A percentile compares a stretch with the other conserved stretches of the same genome.
Evolutionary conservation across 2,113 vertebrate genomes (phyloP).

Genomic region (Pteruthius melanotis): DNA sequence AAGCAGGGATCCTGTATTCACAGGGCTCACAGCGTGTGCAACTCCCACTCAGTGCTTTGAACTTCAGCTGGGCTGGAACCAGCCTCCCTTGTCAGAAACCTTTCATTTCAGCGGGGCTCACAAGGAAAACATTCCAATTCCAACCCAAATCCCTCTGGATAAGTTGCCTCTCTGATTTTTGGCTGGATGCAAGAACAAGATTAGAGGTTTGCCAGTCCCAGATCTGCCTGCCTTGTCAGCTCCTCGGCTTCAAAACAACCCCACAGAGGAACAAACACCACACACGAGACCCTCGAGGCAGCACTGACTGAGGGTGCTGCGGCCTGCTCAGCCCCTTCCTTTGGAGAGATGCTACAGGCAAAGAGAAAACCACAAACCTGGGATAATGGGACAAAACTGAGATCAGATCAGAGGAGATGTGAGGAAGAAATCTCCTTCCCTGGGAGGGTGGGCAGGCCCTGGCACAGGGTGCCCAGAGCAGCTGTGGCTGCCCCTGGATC

Average conservation of each 20-base stretch:
- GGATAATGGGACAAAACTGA: not conserved
- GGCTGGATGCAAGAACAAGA: not conserved
- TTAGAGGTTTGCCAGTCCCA: not conserved
- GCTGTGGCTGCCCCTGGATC: not conserved
- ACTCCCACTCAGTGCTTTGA: not conserved
- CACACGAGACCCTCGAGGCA: not conserved
- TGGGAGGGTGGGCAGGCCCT: not conserved
- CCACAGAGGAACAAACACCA: not conserved
- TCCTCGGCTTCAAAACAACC: not conserved
- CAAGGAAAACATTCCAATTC: not conserved
- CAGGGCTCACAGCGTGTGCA: not conserved
- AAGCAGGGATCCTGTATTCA: not conserved
- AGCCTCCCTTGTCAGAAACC: not conserved
- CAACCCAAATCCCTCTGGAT: not conserved
- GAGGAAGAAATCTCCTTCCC: rapidly evolving
- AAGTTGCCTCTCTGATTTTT: not conserved
- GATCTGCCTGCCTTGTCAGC: not conserved
- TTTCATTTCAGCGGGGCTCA: not conserved
- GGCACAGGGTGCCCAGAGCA: not conserved
- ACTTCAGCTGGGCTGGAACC: not conserved
- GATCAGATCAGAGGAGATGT: not conserved
- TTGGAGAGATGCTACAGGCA: not conserved
- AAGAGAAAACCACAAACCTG: not conserved
- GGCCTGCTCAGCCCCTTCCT: not conserved
- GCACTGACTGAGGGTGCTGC: not conserved